phyloP scores from a whole-genome alignment of 2,113 vertebrate genomes.

The Oophaga pumilio region DNA sequence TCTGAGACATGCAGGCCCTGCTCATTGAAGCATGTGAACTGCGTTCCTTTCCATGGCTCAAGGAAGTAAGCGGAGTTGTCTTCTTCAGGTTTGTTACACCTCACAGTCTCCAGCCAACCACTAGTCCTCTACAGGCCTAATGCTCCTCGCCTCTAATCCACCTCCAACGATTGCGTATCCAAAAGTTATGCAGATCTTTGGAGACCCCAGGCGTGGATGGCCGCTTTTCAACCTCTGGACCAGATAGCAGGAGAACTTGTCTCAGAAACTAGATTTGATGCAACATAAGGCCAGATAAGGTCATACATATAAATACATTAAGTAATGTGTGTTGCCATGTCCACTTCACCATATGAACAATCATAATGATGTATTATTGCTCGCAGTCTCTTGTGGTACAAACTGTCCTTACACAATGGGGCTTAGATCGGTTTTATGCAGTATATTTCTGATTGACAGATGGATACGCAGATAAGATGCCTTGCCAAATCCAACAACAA shows the following conservation, averaged over 20 bases:
- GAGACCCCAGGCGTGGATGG: no score
- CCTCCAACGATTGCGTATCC: no score
- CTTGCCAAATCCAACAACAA: constrained; percentile 46
- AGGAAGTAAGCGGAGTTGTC: no score
- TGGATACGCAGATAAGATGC: constrained; percentile 26
- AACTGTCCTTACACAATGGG: constrained; percentile 32
- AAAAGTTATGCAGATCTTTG: no score
- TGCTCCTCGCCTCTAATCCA: no score
- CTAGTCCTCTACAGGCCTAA: no score
- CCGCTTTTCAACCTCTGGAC: no score
- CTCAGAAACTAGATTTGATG: background rate
- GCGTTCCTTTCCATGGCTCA: no score
- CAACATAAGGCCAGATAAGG: background rate
- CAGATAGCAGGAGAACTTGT: background rate
- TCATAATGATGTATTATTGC: background rate
- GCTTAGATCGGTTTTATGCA: constrained; percentile 20
- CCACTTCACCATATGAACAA: constrained; percentile 11
- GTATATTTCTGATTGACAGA: constrained; percentile 13
- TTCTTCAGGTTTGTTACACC: no score
- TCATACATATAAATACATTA: background rate
- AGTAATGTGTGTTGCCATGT: background rate
- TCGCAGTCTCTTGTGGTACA: constrained; percentile 10
- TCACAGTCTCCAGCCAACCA: no score
- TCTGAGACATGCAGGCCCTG: no score
- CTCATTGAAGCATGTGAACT: no score